phyloP scores from a whole-genome alignment of 2,113 vertebrate species.

The Colinus virginianus region DNA sequence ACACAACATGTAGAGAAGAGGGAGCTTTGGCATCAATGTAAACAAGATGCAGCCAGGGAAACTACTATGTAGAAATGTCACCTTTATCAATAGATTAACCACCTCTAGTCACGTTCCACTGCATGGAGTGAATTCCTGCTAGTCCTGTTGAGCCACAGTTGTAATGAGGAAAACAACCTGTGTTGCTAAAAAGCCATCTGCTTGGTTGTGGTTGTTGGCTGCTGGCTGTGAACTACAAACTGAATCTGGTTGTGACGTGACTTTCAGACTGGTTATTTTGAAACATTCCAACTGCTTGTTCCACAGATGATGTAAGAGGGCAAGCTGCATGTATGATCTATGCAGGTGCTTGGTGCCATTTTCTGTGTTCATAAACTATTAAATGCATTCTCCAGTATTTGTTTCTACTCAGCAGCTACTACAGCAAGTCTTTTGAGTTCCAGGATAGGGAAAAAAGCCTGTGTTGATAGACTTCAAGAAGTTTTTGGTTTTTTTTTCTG shows the following conservation, averaged over 20 bases:
- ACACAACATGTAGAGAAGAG: neutral
- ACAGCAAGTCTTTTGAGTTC: neutral
- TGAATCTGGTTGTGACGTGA: neutral
- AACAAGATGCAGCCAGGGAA: neutral
- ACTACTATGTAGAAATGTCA: neutral
- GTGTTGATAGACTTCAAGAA: neutral
- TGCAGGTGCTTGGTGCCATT: neutral
- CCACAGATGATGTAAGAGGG: neutral
- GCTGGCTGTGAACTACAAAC: neutral
- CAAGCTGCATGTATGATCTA: neutral
- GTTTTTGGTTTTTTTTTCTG: neutral
- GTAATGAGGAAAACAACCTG: neutral
- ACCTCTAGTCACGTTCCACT: neutral
- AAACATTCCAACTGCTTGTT: neutral
- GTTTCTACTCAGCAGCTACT: neutral
- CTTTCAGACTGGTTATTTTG: neutral
- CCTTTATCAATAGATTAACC: neutral
- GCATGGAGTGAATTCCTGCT: neutral
- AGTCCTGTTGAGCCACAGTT: neutral
- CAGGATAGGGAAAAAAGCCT: neutral
- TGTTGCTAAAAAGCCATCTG: neutral
- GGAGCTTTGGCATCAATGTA: rapidly evolving
- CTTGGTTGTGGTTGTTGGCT: neutral
- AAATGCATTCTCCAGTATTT: neutral
- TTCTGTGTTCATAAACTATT: neutral